phyloP scores from a whole-genome alignment of 2,113 vertebrate species.

The Merops nubicus region DNA sequence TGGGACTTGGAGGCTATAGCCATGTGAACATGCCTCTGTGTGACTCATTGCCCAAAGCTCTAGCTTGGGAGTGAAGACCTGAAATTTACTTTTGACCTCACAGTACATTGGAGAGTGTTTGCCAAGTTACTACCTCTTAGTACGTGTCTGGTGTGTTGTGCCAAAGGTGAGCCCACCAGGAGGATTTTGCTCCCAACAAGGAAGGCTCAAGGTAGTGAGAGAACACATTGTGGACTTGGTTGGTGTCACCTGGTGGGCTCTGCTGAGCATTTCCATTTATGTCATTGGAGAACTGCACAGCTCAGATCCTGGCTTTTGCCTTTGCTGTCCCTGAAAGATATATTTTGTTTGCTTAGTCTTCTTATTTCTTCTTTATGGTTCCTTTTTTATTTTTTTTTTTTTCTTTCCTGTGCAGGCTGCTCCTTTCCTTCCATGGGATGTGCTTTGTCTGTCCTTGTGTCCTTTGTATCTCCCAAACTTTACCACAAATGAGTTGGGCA shows the following conservation, averaged over 20 bases:
- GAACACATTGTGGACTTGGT: background rate
- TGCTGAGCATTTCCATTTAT: background rate
- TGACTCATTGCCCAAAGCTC: background rate
- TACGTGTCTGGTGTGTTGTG: background rate
- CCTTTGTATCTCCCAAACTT: constrained; percentile 26
- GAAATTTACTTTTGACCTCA: background rate
- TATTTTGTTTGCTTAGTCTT: background rate
- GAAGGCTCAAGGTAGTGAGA: background rate
- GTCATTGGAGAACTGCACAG: background rate
- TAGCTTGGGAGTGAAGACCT: background rate
- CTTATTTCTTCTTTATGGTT: constrained; percentile 22
- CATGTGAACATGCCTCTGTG: background rate
- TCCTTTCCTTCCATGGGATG: background rate
- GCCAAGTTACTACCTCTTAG: background rate
- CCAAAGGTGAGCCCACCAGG: background rate
- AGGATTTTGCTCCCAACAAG: background rate
- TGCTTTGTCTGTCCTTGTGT: background rate
- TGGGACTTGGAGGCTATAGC: background rate
- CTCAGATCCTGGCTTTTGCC: background rate
- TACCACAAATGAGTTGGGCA: background rate
- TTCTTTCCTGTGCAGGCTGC: background rate
- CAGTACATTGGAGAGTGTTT: background rate
- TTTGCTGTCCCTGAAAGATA: background rate
- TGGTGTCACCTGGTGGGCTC: background rate
- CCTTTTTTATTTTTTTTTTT: too few species aligned